Evolutionary conservation across 2,797 vertebrate genomes (phyloP).

Genomic region (Halcyon leucocephala): DNA sequence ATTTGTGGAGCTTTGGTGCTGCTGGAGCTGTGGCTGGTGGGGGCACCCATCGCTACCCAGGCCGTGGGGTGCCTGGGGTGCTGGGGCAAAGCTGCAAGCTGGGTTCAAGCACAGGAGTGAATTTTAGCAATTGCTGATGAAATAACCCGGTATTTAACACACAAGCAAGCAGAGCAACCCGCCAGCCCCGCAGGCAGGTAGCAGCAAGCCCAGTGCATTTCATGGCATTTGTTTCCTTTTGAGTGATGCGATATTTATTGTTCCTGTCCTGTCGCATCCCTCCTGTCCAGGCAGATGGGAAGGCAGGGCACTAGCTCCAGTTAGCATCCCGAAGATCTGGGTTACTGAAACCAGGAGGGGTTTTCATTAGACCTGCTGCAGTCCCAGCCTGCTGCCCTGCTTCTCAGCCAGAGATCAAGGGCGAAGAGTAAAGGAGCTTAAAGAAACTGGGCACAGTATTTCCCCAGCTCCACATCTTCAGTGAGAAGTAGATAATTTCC

Average conservation of each 20-base stretch:
- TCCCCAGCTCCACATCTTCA: background rate
- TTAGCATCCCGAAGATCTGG: background rate
- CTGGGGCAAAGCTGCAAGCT: accelerated
- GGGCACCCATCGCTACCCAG: accelerated
- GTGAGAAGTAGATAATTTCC: background rate
- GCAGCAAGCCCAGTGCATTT: too few species aligned
- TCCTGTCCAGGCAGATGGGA: background rate
- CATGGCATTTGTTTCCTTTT: background rate
- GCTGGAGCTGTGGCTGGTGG: background rate
- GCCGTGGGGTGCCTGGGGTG: background rate
- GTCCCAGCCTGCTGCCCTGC: background rate
- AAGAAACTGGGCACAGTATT: accelerated
- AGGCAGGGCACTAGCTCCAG: accelerated
- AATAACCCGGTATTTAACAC: background rate
- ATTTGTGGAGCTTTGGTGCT: accelerated
- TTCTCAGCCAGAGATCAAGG: accelerated
- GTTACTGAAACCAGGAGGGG: background rate
- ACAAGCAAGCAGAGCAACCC: background rate
- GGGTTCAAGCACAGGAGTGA: background rate
- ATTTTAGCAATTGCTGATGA: background rate
- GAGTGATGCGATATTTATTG: background rate
- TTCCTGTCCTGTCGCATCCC: background rate
- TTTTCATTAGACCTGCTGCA: background rate
- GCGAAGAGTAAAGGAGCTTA: background rate
- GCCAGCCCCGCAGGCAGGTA: background rate